Evolutionary conservation across 2,113 vertebrate species (phyloP).

Genomic region (Cebidichthys violaceus): DNA sequence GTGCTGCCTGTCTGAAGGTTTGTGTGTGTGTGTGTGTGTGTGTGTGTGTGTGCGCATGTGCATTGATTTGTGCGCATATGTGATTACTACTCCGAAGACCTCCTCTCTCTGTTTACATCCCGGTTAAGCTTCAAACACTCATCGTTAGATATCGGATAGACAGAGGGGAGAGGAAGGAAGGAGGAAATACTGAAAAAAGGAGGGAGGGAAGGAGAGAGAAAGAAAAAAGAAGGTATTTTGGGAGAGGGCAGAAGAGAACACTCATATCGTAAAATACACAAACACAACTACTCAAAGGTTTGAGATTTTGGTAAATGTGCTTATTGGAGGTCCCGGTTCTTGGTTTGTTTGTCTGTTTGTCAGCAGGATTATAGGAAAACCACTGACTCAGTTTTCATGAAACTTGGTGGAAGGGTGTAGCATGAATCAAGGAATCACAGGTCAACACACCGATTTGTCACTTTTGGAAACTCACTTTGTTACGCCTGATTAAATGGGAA

Average conservation of each 20-base stretch:
- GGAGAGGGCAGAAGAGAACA: not conserved
- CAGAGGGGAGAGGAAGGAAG: slow-evolving; percentile 69
- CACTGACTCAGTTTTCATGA: too few relatives aligned
- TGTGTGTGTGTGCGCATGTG: slow-evolving; percentile 38
- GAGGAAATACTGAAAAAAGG: not conserved
- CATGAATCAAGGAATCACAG: too few relatives aligned
- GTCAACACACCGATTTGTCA: too few relatives aligned
- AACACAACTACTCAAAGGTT: too few relatives aligned
- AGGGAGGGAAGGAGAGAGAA: not conserved
- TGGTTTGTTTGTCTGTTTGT: too few relatives aligned
- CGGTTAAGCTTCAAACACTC: slow-evolving; percentile 92
- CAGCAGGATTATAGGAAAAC: too few relatives aligned
- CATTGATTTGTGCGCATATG: not conserved
- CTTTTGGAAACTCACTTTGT: too few relatives aligned
- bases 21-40: slow-evolving; percentile 9
- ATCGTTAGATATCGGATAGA: slow-evolving; percentile 93
- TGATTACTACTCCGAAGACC: slow-evolving; percentile 89
- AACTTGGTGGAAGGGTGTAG: too few relatives aligned
- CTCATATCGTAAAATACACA: not conserved
- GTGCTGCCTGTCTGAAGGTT: slow-evolving; percentile 80
- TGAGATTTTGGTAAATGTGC: not conserved
- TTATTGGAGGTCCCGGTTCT: not conserved
- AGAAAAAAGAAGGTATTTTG: not conserved
- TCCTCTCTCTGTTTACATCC: slow-evolving; percentile 95
- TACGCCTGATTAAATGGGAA: too few relatives aligned